phyloP scores from a whole-genome alignment of 2,797 vertebrate genomes.

The Cossypha heuglini region DNA sequence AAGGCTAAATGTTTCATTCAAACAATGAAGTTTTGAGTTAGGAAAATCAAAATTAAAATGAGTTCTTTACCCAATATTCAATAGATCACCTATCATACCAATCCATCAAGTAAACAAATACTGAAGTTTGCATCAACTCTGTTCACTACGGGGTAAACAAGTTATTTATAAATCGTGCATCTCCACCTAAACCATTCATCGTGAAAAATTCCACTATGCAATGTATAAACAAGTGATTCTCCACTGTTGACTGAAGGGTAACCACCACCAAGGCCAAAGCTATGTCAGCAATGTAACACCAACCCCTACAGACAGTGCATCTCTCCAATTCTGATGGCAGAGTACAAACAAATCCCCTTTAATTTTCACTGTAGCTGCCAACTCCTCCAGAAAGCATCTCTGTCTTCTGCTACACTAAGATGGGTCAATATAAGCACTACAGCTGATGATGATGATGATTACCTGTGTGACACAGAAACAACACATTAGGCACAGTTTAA shows the following conservation, averaged over 20 bases:
- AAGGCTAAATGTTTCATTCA: background rate
- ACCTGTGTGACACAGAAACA: background rate
- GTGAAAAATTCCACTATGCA: background rate
- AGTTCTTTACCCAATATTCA: background rate
- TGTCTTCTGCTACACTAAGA: background rate
- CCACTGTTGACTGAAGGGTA: background rate
- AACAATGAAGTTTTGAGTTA: background rate
- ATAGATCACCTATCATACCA: background rate
- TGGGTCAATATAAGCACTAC: accelerated
- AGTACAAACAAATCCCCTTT: background rate
- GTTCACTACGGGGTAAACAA: background rate
- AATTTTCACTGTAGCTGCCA: background rate
- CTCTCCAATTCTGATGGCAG: background rate
- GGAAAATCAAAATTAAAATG: background rate
- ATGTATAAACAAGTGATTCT: background rate
- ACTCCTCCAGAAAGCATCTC: background rate
- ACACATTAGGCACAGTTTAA: background rate
- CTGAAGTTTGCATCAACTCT: background rate
- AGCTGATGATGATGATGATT: background rate
- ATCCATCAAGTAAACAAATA: background rate
- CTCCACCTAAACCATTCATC: background rate
- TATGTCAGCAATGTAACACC: background rate
- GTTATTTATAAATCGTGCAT: background rate
- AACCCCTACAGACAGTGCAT: background rate
- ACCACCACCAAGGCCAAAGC: background rate